A percentile compares a stretch with the other conserved stretches of the same genome.
Conservation (phyloP, 1,140 invertebrate genomes). For the Drosophila ercepeae region DNA sequence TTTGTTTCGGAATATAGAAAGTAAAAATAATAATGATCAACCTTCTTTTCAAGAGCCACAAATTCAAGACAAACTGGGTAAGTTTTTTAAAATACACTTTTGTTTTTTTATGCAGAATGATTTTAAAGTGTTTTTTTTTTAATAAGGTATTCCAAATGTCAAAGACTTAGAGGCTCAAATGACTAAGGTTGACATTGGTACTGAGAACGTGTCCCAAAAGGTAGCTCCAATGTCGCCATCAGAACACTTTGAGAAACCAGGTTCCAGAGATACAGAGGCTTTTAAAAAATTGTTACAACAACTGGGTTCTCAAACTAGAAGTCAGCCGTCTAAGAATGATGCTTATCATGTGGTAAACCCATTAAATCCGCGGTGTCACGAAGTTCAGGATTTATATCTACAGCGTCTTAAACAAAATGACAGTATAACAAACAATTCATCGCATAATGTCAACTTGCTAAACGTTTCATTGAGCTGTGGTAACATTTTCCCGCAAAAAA, state of each 20-base stretch:
- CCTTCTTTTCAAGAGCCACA: neutral
- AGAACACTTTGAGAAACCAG: slow-evolving; percentile 35
- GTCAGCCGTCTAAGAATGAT: slow-evolving; percentile 4
- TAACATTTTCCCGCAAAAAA: slow-evolving; percentile 34
- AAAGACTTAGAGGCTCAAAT: slow-evolving; percentile 72
- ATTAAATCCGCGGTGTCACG: neutral
- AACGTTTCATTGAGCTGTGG: slow-evolving; percentile 19
- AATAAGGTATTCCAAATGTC: slow-evolving; percentile 63
- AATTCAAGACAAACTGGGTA: slow-evolving; percentile 53
- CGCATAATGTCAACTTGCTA: slow-evolving; percentile 6
- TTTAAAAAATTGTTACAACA: slow-evolving; percentile 68
- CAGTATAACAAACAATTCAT: neutral
- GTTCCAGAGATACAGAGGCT: slow-evolving; percentile 57
- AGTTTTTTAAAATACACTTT: neutral
- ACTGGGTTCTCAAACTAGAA: slow-evolving; percentile 43
- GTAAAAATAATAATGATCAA: slow-evolving; percentile 33
- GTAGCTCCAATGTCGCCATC: slow-evolving; percentile 3
- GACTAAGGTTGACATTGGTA: slow-evolving; percentile 61
- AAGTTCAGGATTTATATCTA: slow-evolving; percentile 2
- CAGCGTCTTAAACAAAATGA: slow-evolving; percentile 12
- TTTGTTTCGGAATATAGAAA: slow-evolving; percentile 66
- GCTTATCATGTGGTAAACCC: slow-evolving; percentile 16
- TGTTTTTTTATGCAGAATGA: neutral
- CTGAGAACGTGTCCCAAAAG: slow-evolving; percentile 17
- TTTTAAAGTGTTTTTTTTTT: neutral